A percentile compares a stretch with the other conserved stretches of the same genome.
Conservation (phyloP, 2,888 invertebrate species). For the Spodoptera exigua region DNA sequence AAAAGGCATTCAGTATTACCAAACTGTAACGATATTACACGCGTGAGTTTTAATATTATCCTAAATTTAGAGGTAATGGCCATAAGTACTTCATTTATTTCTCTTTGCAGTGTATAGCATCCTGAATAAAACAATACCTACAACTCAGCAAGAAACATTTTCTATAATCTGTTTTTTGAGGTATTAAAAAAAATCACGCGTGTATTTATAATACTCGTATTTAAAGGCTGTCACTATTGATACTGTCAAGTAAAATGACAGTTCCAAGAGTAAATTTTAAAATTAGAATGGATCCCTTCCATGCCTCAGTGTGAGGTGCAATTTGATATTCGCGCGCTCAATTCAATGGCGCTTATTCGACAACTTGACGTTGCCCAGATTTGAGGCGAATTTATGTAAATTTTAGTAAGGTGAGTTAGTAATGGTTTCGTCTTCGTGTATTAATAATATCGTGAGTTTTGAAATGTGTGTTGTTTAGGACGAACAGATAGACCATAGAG, state of each 20-base stretch:
- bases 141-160: no score
- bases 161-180: no score
- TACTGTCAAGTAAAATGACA: slow-evolving; percentile 24
- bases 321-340: slow-evolving; percentile 16
- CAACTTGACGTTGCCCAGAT: slow-evolving; percentile 33
- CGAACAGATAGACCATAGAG: slow-evolving; percentile 87
- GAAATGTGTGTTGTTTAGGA: slow-evolving; percentile 86
- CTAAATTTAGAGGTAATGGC: no score
- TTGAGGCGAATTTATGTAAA: slow-evolving; percentile 48
- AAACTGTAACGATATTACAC: slow-evolving; percentile 56
- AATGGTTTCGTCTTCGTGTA: slow-evolving; percentile 77
- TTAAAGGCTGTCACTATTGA: slow-evolving; percentile 15
- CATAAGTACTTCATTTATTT: no score
- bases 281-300: slow-evolving; percentile 32
- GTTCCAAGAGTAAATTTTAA: slow-evolving; percentile 26
- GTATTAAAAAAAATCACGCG: no score
- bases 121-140: no score
- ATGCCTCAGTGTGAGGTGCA: slow-evolving; percentile 35
- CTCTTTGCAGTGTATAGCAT: no score
- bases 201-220: no score
- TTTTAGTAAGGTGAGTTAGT: slow-evolving; percentile 86
- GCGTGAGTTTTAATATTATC: no score
- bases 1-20: slow-evolving; percentile 24
- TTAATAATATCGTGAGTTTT: slow-evolving; percentile 75
- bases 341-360: slow-evolving; percentile 21